Conservation (phyloP, 2,113 vertebrate species). For the Corythaixoides concolor region DNA sequence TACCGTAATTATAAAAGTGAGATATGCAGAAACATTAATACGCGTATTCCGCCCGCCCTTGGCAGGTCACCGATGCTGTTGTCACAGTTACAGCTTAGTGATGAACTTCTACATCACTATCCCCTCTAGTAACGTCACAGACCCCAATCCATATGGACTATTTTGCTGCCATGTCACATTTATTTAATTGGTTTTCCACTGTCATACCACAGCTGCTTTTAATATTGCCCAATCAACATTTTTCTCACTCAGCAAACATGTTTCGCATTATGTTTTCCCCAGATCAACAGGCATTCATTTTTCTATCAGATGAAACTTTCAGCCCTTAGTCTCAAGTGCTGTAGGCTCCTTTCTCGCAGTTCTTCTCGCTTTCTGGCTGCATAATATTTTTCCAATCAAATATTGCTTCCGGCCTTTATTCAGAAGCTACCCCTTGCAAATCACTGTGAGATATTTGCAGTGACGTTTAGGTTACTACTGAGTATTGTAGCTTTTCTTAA, state of each 20-base stretch:
- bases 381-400: slow-evolving; percentile 19
- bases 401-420: slow-evolving; percentile 24
- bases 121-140: neutral
- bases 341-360: neutral
- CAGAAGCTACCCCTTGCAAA: slow-evolving; percentile 23
- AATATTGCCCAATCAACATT: slow-evolving; percentile 43
- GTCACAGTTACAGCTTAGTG: neutral
- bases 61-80: neutral
- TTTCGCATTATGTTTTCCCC: slow-evolving; percentile 37
- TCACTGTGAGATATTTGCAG: neutral
- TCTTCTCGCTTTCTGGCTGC: neutral
- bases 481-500: neutral
- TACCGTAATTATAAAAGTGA: neutral
- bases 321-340: neutral
- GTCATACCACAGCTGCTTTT: slow-evolving; percentile 50
- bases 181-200: slow-evolving; percentile 26
- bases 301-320: slow-evolving; percentile 46
- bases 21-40: neutral
- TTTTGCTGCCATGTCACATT: slow-evolving; percentile 59
- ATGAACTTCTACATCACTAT: neutral
- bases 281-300: slow-evolving; percentile 31
- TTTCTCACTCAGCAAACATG: slow-evolving; percentile 54
- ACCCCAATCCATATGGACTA: neutral
- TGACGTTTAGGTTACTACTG: neutral
- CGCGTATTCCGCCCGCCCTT: accelerated